These are phyloP conservation scores for Mnemiopsis leidyi DNA, from an alignment of 37 sponge, comb jelly and placozoan genomes.

Conservation along the genomic window DNA sequence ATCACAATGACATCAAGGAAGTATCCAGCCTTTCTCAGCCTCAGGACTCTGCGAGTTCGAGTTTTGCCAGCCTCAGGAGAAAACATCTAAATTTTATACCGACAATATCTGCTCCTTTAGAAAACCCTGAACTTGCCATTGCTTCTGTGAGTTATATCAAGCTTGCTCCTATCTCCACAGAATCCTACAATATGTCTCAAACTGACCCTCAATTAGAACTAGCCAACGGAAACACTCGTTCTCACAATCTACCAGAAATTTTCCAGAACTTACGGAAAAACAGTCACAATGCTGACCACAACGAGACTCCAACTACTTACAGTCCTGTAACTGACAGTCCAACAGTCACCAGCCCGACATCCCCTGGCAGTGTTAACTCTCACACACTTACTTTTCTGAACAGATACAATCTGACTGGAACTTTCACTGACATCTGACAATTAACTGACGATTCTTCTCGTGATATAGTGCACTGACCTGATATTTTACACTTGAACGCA, in stretches of 20 bases:
- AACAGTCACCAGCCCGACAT: neutral
- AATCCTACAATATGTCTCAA: no score
- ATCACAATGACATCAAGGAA: neutral
- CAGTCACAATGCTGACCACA: neutral
- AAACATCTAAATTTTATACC: neutral
- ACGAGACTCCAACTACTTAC: no score
- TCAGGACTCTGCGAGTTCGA: neutral
- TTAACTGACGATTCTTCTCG: no score
- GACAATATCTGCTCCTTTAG: neutral
- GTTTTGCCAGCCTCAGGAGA: neutral
- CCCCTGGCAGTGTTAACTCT: neutral
- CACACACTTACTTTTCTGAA: neutral
- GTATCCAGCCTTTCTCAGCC: neutral
- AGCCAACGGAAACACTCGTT: no score
- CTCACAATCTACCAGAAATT: neutral
- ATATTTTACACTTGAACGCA: no score
- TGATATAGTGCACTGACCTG: no score
- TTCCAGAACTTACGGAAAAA: neutral
- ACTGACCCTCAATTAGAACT: no score
- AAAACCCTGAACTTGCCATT: neutral
- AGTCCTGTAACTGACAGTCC: neutral
- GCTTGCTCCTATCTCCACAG: neutral
- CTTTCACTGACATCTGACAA: neutral
- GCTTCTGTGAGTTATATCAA: neutral
- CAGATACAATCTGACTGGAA: neutral